These are phyloP conservation scores for Piaya cayana DNA, from an alignment of 2,113 vertebrate species.

Conservation along the genomic window DNA sequence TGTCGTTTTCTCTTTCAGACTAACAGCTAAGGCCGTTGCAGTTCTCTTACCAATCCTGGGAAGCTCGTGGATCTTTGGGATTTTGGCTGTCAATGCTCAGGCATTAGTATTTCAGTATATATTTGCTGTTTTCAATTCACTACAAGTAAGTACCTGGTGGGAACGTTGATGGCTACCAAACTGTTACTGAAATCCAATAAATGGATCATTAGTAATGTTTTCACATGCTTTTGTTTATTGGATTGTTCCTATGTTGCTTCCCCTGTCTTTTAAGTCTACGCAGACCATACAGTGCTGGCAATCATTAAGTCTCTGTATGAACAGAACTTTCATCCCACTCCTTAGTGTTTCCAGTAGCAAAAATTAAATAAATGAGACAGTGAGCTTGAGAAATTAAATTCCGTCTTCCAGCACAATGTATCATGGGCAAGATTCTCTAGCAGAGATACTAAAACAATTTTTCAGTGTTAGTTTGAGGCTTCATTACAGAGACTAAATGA, in stretches of 20 bases:
- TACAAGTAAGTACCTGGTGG: constrained; percentile 81
- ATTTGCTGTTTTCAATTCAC: constrained; percentile 94
- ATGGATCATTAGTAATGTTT: neutral
- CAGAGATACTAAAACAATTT: neutral
- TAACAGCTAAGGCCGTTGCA: constrained; percentile 92
- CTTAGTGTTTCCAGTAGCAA: neutral
- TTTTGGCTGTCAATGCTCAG: constrained; percentile 88
- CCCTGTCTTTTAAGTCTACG: neutral
- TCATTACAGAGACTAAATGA: neutral
- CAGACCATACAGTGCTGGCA: neutral
- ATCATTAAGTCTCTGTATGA: neutral
- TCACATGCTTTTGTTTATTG: neutral
- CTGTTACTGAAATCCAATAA: neutral
- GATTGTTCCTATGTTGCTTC: neutral
- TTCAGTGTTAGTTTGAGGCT: neutral
- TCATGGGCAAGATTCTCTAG: neutral
- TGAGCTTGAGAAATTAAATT: neutral
- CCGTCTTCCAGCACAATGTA: neutral
- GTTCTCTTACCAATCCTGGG: constrained; percentile 94
- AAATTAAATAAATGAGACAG: constrained; percentile 6
- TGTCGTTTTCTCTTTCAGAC: constrained; percentile 66
- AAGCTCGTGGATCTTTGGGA: constrained; percentile 95
- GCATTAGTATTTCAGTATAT: constrained; percentile 91
- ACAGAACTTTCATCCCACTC: neutral
- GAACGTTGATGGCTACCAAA: neutral